Conservation (phyloP, 2,797 vertebrate genomes). For the Bradypodion ventrale region DNA sequence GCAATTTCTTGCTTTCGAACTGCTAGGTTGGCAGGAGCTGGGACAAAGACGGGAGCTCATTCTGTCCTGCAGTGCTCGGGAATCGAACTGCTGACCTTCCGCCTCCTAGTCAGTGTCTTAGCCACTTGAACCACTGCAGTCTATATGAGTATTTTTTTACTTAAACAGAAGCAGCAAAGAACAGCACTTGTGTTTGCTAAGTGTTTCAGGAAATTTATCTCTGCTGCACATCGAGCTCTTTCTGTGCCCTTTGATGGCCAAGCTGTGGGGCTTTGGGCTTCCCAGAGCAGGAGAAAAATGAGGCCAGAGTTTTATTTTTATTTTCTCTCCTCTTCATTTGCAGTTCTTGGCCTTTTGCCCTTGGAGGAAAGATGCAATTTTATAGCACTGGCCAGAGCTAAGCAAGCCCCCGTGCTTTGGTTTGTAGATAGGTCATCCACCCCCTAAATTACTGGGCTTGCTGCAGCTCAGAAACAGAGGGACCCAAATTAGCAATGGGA, state of each 20-base stretch:
- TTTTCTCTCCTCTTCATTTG: background rate
- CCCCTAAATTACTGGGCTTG: fast-evolving
- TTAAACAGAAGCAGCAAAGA: too few relatives aligned
- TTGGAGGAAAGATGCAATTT: constrained; percentile 18
- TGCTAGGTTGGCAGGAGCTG: too few relatives aligned
- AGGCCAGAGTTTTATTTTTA: background rate
- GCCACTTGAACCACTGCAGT: too few relatives aligned
- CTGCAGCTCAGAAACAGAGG: background rate
- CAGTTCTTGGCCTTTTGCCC: constrained; percentile 6
- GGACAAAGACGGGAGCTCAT: too few relatives aligned
- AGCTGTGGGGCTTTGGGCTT: background rate
- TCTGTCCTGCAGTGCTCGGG: too few relatives aligned
- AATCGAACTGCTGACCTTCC: too few relatives aligned
- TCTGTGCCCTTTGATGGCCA: background rate
- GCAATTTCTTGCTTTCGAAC: too few relatives aligned
- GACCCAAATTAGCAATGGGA: background rate
- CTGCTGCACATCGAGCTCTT: background rate
- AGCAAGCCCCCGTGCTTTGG: background rate
- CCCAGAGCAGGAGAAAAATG: background rate
- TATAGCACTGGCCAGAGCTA: constrained; percentile 7
- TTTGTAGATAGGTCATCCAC: background rate
- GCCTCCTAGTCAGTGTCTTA: too few relatives aligned
- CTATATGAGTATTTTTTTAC: too few relatives aligned
- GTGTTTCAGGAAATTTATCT: constrained; percentile 5
- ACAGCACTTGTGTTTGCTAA: background rate